Evolutionary conservation across 2,113 vertebrate genomes (phyloP), one percentile per base, ranked within the genome.

Genomic region (Donacobius atricapilla): DNA sequence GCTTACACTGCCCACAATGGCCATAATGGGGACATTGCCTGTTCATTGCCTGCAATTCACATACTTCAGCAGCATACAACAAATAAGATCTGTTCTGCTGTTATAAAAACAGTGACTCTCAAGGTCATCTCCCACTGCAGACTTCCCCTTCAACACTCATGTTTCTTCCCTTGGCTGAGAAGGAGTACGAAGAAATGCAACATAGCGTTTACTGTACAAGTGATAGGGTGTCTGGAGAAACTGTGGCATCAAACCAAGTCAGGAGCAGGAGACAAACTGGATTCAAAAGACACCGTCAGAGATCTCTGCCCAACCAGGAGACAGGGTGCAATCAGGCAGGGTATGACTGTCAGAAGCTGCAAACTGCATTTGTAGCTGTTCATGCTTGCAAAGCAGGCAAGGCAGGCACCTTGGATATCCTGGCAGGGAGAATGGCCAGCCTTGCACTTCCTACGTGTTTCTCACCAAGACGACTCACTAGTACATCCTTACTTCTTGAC

Each of bases 311-410:
- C 10, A 56, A 22, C 37, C 31, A 66, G n/a, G 11, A 90, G 35
- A 44, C 4, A 7, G 48, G 15, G 24, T 72, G 11, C 35, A 72
- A 47, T 3, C 11, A 24, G 47, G 16, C 24, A 48, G 39, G 16
- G 6, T 15, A 30, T 0, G 1, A 33, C 37, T 30, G 12, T 44
- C 57, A 58, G 72, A 35, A 5, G 2, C 10, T 47, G 28, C 48
- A 68, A 64, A 40, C 33, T 50, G 39, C 44, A 25, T 40, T 83
- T 5, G 0, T 11, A 42, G 18, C 33, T 31, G 25, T 11, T 47
- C 27, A 18, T 33, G 54, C 31, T 56, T 39, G 40, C 33, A 64
- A 33, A 58, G 23, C 40, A 78, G 30, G 31, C 40, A 65, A 37
- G 50, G 35, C 51, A 82, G 56, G 50, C 37, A 40, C 30, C 20